Percentiles rank a stretch among this genome's conserved stretches.
These are phyloP conservation scores for Crocodylus rhombifer DNA, from an alignment of 2,797 vertebrate genomes.

Conservation along the genomic window DNA sequence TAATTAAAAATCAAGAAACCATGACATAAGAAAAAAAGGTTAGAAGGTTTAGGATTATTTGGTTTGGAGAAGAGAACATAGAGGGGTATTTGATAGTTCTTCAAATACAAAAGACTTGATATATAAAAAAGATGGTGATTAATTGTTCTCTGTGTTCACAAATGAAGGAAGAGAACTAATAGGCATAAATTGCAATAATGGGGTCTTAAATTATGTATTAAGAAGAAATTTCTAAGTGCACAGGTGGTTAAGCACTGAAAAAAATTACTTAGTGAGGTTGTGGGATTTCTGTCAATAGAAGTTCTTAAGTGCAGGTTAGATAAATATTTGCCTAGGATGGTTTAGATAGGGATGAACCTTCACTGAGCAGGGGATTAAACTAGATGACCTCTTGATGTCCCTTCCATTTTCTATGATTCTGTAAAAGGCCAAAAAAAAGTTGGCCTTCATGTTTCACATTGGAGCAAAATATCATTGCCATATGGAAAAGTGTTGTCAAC, in stretches of 20 bases:
- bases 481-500: constrained; percentile 21
- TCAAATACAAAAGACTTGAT: no score
- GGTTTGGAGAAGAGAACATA: neutral
- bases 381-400: neutral
- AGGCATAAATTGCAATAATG: no score
- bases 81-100: neutral
- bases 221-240: no score
- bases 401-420: neutral
- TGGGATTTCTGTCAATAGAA: neutral
- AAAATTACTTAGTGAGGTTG: neutral
- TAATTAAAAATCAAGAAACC: neutral
- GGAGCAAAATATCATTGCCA: neutral
- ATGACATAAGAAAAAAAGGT: neutral
- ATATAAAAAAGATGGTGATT: no score
- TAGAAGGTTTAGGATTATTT: neutral
- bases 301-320: neutral
- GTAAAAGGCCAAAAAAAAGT: neutral
- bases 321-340: neutral
- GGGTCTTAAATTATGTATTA: no score
- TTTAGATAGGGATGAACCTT: no score
- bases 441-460: neutral
- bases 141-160: no score
- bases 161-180: no score
- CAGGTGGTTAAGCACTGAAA: neutral
- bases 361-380: no score